Conservation (phyloP, 35 echinoderm and acorn worm genomes). For the Hemicentrotus pulcherrimus region DNA sequence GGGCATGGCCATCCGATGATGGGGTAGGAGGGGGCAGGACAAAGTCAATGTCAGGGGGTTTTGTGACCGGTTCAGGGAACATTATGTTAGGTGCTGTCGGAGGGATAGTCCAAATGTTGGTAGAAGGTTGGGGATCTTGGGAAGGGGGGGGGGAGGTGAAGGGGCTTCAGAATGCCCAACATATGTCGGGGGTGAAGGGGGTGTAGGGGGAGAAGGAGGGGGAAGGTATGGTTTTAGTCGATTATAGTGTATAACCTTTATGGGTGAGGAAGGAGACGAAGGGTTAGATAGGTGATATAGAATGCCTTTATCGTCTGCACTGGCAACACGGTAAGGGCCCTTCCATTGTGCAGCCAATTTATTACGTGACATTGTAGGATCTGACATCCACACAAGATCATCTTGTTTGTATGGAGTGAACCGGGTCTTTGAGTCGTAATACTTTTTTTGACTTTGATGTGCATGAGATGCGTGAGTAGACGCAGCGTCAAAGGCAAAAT, state of each 20-base stretch:
- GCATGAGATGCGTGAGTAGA: neutral
- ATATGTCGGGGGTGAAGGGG: no score
- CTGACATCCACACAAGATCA: conserved; percentile 42
- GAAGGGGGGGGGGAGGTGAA: neutral
- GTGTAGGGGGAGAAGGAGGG: neutral
- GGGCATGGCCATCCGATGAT: conserved; percentile 25
- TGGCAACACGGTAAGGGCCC: conserved; percentile 43
- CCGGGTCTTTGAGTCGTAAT: conserved; percentile 23
- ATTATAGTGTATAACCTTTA: conserved; percentile 51
- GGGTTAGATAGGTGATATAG: neutral
- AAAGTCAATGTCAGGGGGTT: neutral
- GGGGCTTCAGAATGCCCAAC: neutral
- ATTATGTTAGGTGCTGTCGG: neutral
- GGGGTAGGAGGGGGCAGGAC: neutral
- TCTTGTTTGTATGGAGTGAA: conserved; percentile 37
- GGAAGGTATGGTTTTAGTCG: conserved; percentile 36
- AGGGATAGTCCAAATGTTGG: neutral
- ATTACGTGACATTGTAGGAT: neutral
- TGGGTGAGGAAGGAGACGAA: neutral
- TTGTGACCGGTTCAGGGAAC: neutral
- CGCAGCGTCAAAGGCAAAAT: conserved; percentile 5
- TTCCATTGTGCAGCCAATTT: conserved; percentile 52
- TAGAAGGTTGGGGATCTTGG: neutral
- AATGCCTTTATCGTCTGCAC: neutral
- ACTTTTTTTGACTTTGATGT: neutral